A percentile compares a stretch with the other conserved stretches of the same genome.
Conservation (phyloP, 2,113 vertebrate genomes). For the Setophaga petechia region DNA sequence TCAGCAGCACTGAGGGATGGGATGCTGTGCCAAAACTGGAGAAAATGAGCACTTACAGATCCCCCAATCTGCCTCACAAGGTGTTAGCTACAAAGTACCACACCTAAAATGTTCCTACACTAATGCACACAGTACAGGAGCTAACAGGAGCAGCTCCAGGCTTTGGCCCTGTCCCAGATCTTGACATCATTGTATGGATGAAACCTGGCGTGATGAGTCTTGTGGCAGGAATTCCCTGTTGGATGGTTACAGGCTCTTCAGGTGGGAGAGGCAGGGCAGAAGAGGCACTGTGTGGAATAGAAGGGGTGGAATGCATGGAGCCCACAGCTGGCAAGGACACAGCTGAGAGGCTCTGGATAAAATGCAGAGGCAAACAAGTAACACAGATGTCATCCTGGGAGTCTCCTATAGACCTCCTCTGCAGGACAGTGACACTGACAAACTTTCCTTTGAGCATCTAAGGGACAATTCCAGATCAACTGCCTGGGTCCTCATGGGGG, state of each 20-base stretch:
- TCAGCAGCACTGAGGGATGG: neutral
- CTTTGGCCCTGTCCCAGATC: neutral
- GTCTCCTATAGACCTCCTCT: neutral
- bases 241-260: neutral
- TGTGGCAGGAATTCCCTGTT: neutral
- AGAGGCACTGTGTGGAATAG: neutral
- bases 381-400: accelerated
- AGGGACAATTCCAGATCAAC: neutral
- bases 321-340: neutral
- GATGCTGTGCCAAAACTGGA: neutral
- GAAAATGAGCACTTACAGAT: neutral
- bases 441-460: neutral
- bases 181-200: neutral
- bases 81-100: neutral
- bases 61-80: neutral
- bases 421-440: neutral
- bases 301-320: neutral
- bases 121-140: neutral
- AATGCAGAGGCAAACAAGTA: neutral
- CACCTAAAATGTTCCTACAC: neutral
- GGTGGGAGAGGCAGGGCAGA: neutral
- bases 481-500: neutral
- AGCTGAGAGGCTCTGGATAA: neutral
- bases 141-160: neutral
- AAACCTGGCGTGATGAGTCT: neutral